Percentiles rank a stretch among this genome's conserved stretches.
phyloP scores from a whole-genome alignment of 2,888 invertebrate genomes.

The Meloe dianella region DNA sequence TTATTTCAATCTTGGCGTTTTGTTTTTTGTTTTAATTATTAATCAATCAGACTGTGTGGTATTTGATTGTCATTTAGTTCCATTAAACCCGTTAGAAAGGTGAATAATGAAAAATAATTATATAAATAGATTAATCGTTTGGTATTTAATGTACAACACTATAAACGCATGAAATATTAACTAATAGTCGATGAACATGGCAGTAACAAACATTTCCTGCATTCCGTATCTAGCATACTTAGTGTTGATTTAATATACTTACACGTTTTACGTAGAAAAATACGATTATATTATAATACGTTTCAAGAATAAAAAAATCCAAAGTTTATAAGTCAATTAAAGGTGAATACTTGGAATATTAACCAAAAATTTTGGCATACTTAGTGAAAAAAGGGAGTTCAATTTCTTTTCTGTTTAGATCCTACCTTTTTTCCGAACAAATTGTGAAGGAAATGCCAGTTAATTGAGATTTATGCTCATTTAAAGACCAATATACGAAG shows the following conservation, averaged over 20 bases:
- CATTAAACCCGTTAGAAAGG: conserved; percentile 9
- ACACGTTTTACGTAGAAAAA: not conserved
- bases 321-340: not conserved
- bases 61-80: not conserved
- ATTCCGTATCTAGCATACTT: conserved; percentile 30
- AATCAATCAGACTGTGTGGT: not conserved
- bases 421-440: no score
- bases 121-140: conserved; percentile 12
- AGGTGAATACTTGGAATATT: conserved; percentile 18
- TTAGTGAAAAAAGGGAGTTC: no score
- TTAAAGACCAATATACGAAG: no score
- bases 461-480: no score
- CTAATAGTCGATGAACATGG: conserved; percentile 24
- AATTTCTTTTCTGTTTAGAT: no score
- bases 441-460: no score
- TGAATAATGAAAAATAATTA: conserved; percentile 19
- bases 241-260: conserved; percentile 23
- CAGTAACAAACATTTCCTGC: conserved; percentile 32
- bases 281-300: conserved; percentile 1
- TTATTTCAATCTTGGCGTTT: not conserved
- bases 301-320: not conserved
- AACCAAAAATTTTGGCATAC: not conserved
- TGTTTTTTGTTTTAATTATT: not conserved
- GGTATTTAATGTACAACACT: not conserved
- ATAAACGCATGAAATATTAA: conserved; percentile 19